These are phyloP conservation scores for Hirtodrosophila histrioides DNA, from an alignment of 2,888 invertebrate species.

Conservation along the genomic window DNA sequence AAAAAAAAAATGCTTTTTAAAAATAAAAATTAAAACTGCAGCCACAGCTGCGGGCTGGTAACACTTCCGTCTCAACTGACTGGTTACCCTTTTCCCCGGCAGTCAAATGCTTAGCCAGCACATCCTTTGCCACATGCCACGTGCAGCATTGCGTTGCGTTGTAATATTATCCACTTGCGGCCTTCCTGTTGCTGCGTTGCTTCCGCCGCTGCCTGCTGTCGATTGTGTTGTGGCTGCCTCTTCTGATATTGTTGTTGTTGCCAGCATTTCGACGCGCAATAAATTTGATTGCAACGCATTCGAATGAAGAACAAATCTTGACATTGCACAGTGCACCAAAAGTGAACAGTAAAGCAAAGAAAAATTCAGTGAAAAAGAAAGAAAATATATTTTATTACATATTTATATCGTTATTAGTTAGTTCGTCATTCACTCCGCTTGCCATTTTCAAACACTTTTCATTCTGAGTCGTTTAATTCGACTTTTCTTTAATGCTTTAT, in stretches of 20 bases:
- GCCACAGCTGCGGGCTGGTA: conserved; percentile 1
- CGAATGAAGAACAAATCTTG: conserved; percentile 53
- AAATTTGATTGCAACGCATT: conserved; percentile 69
- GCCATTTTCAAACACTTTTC: no score
- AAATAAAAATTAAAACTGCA: no score
- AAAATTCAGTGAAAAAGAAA: no score
- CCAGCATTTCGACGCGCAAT: conserved; percentile 59
- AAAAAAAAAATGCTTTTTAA: conserved; percentile 20
- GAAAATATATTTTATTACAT: no score
- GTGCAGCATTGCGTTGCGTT: conserved; percentile 16
- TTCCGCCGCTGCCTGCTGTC: conserved; percentile 43
- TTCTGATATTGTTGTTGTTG: conserved; percentile 24
- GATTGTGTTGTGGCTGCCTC: conserved; percentile 34
- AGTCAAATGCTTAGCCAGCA: conserved; percentile 36
- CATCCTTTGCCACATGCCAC: background rate
- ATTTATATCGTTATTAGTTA: no score
- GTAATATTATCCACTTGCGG: conserved; percentile 70
- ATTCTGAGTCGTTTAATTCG: no score
- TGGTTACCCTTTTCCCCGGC: conserved; percentile 8
- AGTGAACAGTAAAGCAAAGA: background rate
- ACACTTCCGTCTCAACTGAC: conserved; percentile 38
- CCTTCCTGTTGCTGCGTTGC: conserved; percentile 68
- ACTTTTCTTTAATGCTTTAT: conserved; percentile 7
- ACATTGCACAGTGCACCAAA: conserved; percentile 22
- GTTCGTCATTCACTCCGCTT: no score